Evolutionary conservation across 2,797 vertebrate genomes (phyloP), one percentile per base, ranked within the genome.

Genomic region (Platyrinchus mystaceus): DNA sequence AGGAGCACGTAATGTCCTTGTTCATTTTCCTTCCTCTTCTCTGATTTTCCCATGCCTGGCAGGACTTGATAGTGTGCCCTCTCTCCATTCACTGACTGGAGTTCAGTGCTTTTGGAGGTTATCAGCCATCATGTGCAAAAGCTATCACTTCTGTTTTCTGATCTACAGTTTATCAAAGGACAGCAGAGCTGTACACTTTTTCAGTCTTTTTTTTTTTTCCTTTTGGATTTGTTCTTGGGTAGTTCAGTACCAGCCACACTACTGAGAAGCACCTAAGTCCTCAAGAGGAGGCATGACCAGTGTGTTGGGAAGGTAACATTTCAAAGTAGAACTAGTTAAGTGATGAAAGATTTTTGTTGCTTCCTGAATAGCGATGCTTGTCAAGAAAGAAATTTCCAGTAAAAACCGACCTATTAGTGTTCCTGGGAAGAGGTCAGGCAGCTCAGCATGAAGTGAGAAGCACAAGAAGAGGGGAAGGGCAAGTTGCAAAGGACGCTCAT

Each of bases 21-120:
- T 62, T 93, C 28, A 6, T 94, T 90, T 89, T 94, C 68, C 60
- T 93, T 91, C 70, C 49, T 91, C 62, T 90, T 78, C 47, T 79
- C 22, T 74, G 79, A 46, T 94, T 93, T 93, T 84, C 63, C 36
- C 59, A 46, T 0, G 20, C 24, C 59, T 79, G 66, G 59, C 4
- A 69, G 66, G 62, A n/a, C 46, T 70, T 64, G 64, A 64, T 75
- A 68, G 56, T 0, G 0, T 44, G 26, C 21, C 80, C 11, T 34
- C 36, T 80, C 27, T 13, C n/a, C 15, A 1, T 68, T 76, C 71
- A 28, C 9, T 86, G 82, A 16, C 79, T 69, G 53, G 47, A 83
- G 17, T 62, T 91, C 27, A 62, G 53, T 77, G 49, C 58, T 85
- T 89, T 91, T 63, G 27, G 20, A 46, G 37, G 66, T 80, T 92